These are phyloP conservation scores for Platycnemis pennipes DNA, from an alignment of 2,888 invertebrate genomes.

Conservation along the genomic window DNA sequence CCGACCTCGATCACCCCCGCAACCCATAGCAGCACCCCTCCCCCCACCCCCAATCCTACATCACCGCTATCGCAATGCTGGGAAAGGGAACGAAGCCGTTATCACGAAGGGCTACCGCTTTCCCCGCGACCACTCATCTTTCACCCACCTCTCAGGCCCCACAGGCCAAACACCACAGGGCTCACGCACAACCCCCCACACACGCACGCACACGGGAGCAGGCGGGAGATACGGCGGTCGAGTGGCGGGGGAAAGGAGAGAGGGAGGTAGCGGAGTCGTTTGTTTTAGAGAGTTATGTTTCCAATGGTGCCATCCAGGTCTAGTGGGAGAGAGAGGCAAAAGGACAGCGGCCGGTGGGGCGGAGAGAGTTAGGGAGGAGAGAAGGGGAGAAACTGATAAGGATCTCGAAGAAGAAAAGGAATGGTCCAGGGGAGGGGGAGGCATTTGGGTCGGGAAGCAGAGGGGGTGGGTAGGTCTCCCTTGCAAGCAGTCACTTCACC, in stretches of 20 bases:
- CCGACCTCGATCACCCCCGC: background rate
- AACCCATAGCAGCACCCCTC: background rate
- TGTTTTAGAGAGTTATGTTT: conserved; percentile 61
- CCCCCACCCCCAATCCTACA: background rate
- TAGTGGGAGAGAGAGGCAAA: background rate
- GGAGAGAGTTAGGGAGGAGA: background rate
- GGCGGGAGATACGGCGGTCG: background rate
- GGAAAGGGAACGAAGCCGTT: conserved; percentile 62
- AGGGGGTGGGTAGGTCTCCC: background rate
- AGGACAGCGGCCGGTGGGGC: background rate
- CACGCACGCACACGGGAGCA: background rate
- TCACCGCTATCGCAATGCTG: conserved; percentile 63
- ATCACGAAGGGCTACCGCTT: conserved; percentile 51
- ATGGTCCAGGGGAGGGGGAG: background rate
- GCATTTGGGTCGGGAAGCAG: background rate
- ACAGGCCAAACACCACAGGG: background rate
- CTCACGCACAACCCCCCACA: background rate
- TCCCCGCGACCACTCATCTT: conserved; percentile 4
- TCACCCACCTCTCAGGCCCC: background rate
- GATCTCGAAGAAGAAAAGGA: conserved; percentile 22
- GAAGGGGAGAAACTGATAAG: conserved; percentile 29
- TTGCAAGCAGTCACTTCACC: background rate
- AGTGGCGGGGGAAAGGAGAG: background rate
- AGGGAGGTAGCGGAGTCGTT: conserved; percentile 37
- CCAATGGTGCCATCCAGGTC: conserved; percentile 52